These are phyloP conservation scores for Oscheius sp. DNA, from an alignment of 2,888 invertebrate species.

Conservation along the genomic window DNA sequence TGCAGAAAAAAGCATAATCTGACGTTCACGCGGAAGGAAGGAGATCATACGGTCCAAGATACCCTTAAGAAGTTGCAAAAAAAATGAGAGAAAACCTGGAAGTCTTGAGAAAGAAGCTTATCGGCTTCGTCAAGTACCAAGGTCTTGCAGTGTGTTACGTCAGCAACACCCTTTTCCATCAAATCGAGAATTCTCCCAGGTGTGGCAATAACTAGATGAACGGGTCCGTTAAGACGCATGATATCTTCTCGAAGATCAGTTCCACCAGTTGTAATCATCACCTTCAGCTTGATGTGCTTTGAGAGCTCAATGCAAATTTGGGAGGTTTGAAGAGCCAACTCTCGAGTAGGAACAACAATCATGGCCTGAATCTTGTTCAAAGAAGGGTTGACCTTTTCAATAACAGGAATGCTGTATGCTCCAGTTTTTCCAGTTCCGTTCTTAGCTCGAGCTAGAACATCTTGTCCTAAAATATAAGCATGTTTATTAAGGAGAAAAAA, in stretches of 20 bases:
- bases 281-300: slow-evolving; percentile 94
- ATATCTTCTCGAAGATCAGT: slow-evolving; percentile 93
- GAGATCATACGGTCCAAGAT: slow-evolving; percentile 97
- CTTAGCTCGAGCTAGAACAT: slow-evolving; percentile 96
- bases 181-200: slow-evolving; percentile 98
- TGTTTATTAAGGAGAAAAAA: neutral
- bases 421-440: slow-evolving; percentile 99
- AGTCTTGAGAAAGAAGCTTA: slow-evolving; percentile 97
- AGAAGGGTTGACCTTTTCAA: slow-evolving; percentile 83
- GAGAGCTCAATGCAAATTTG: slow-evolving; percentile 98
- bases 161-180: slow-evolving; percentile 94
- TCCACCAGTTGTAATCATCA: slow-evolving; percentile 99
- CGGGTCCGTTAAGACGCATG: slow-evolving; percentile 96
- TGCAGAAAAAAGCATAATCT: slow-evolving; percentile 97
- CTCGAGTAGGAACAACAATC: slow-evolving; percentile 97
- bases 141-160: slow-evolving; percentile 94
- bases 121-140: slow-evolving; percentile 98
- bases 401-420: slow-evolving; percentile 96
- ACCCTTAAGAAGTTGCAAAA: too few species aligned
- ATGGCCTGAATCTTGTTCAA: slow-evolving; percentile 92
- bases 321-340: slow-evolving; percentile 97
- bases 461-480: slow-evolving; percentile 72
- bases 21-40: slow-evolving; percentile 89
- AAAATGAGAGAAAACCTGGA: too few species aligned
- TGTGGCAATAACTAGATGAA: slow-evolving; percentile 95